phyloP scores from a whole-genome alignment of 2,113 vertebrate species.

The Mesembrinibis cayennensis region DNA sequence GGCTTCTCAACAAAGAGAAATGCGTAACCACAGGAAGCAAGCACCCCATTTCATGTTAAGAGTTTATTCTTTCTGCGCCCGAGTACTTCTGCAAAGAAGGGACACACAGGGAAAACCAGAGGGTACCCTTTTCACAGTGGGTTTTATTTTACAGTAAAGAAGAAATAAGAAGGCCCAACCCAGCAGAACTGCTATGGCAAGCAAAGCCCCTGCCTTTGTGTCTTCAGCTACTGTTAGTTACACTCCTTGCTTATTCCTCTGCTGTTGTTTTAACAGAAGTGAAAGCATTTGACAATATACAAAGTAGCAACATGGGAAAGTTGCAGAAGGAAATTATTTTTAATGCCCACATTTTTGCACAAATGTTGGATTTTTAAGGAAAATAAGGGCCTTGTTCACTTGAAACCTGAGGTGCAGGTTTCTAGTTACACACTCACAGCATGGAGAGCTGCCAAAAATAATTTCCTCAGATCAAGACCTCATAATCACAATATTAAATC shows the following conservation, averaged over 20 bases:
- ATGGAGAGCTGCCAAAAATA: background rate
- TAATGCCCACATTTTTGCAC: background rate
- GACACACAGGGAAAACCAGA: background rate
- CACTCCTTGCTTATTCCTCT: background rate
- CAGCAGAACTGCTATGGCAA: background rate
- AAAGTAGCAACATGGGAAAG: background rate
- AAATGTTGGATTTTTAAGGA: background rate
- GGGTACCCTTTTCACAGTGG: background rate
- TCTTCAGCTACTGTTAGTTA: background rate
- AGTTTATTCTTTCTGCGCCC: background rate
- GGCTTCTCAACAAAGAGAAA: slow-evolving; percentile 59
- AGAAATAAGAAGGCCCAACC: background rate
- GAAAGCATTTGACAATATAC: background rate
- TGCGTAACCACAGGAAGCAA: slow-evolving; percentile 64
- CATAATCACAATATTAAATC: background rate
- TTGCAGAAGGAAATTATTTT: background rate
- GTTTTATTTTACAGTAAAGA: slow-evolving; percentile 5
- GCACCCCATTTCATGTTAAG: slow-evolving; percentile 50
- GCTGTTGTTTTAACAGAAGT: background rate
- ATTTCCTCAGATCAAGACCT: background rate
- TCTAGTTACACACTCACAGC: background rate
- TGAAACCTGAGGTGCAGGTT: background rate
- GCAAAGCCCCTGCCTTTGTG: background rate
- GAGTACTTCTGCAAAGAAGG: background rate
- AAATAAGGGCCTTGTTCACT: background rate